Evolutionary conservation across 2,888 invertebrate species (phyloP).

Genomic region (Lasioglossum calceatum): DNA sequence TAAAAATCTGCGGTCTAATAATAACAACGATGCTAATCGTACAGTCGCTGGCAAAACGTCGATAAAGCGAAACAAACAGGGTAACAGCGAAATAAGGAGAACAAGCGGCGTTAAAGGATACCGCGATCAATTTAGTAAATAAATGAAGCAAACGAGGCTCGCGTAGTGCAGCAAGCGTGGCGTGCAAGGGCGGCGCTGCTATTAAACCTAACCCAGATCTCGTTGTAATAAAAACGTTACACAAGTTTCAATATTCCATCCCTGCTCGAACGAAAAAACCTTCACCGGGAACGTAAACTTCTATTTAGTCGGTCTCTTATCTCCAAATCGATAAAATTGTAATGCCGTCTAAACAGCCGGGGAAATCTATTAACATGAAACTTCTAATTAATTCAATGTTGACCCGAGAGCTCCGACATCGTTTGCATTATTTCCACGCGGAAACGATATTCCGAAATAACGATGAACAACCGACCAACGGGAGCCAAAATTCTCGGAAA

Average conservation of each 20-base stretch:
- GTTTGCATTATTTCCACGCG: not conserved
- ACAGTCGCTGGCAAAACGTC: not conserved
- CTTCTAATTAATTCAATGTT: conserved; percentile 1
- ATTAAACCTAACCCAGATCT: conserved; percentile 16
- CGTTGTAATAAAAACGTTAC: conserved; percentile 1
- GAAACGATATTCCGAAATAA: not conserved
- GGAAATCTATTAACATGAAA: not conserved
- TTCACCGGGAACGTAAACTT: not conserved
- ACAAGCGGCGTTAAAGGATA: not conserved
- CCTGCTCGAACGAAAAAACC: not conserved
- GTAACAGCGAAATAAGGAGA: not conserved
- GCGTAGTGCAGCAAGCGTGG: not conserved
- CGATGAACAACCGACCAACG: not conserved
- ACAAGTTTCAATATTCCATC: not conserved
- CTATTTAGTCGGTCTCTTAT: not conserved
- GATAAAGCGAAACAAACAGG: not conserved
- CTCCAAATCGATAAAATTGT: not conserved
- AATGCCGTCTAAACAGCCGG: not conserved
- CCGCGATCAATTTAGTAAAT: conserved; percentile 7
- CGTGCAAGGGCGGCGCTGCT: conserved; percentile 13
- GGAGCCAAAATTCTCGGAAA: not conserved
- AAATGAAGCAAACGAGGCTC: not conserved
- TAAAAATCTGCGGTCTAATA: not conserved
- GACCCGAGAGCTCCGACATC: not conserved
- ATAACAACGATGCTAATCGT: not conserved